phyloP scores from a whole-genome alignment of 2,797 vertebrate genomes.

The Otolemur crassicaudatus region DNA sequence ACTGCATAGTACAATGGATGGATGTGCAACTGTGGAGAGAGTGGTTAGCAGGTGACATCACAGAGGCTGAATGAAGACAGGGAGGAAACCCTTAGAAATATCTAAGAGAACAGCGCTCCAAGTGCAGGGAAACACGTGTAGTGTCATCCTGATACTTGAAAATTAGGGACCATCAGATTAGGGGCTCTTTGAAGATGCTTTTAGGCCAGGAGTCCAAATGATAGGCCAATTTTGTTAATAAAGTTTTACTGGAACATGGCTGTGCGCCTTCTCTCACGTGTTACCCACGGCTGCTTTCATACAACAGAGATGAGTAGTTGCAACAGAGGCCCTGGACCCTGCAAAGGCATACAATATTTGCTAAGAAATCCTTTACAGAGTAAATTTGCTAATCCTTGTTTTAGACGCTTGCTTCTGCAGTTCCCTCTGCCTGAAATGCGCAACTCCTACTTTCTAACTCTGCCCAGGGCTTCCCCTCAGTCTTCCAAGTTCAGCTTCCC shows the following conservation, averaged over 20 bases:
- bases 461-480: neutral
- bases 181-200: neutral
- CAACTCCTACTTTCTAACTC: neutral
- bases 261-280: neutral
- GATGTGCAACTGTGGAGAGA: neutral
- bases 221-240: slow-evolving; percentile 14
- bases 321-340: neutral
- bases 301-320: neutral
- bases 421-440: neutral
- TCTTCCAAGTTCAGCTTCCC: neutral
- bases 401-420: neutral
- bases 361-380: neutral
- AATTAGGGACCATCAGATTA: neutral
- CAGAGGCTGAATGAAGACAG: neutral
- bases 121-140: neutral
- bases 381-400: neutral
- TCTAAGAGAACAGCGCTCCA: neutral
- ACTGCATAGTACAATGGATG: neutral
- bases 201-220: neutral
- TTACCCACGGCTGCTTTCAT: neutral
- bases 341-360: neutral
- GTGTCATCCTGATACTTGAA: neutral
- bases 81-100: neutral
- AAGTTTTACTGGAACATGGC: slow-evolving; percentile 58
- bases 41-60: neutral